phyloP scores from a whole-genome alignment of 2,797 vertebrate genomes.

The Gymnodraco acuticeps region DNA sequence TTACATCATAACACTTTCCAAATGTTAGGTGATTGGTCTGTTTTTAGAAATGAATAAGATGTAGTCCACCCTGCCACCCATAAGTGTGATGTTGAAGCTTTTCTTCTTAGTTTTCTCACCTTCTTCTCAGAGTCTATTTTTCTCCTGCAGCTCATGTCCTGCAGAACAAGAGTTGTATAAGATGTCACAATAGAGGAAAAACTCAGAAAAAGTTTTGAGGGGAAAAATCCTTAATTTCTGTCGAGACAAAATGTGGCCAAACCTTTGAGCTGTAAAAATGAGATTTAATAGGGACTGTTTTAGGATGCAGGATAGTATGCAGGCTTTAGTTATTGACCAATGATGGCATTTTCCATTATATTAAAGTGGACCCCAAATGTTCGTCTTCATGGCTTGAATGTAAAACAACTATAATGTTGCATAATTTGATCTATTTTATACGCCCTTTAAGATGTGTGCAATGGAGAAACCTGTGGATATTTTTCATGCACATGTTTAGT shows the following conservation, averaged over 20 bases:
- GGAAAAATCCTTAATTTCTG: background rate
- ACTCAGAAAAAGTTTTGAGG: conserved; percentile 5
- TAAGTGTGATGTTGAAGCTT: conserved; percentile 6
- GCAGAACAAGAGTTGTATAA: background rate
- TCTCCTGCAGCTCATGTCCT: conserved; percentile 1
- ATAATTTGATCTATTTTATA: background rate
- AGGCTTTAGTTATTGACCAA: background rate
- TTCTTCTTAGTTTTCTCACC: background rate
- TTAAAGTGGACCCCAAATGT: background rate
- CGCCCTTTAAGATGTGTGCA: background rate
- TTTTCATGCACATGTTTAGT: background rate
- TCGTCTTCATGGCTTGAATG: background rate
- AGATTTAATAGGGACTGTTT: background rate
- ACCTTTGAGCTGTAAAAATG: background rate
- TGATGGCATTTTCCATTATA: background rate
- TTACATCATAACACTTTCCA: background rate
- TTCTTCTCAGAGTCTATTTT: background rate
- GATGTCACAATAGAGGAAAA: background rate
- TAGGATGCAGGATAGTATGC: background rate
- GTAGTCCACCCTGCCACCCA: background rate
- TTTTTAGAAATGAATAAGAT: conserved; percentile 10
- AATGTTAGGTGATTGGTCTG: background rate
- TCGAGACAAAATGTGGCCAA: background rate
- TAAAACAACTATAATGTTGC: background rate
- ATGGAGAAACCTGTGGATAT: background rate